These are phyloP conservation scores for Cantharis rustica DNA, from an alignment of 2,888 invertebrate species.

Conservation along the genomic window DNA sequence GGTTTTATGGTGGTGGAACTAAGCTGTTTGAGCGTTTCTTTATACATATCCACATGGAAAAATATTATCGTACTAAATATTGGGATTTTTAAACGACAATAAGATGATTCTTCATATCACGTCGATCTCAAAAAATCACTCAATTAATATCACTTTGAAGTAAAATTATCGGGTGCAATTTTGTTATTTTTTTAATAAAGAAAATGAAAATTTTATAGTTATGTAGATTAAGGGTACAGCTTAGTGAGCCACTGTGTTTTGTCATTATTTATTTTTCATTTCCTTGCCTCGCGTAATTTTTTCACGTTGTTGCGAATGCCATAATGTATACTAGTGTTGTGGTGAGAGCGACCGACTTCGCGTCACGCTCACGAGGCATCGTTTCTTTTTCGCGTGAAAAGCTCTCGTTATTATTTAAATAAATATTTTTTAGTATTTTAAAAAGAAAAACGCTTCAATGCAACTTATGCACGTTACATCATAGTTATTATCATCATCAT, in stretches of 20 bases:
- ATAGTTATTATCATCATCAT: neutral
- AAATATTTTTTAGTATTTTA: neutral
- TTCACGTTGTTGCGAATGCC: neutral
- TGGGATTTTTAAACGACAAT: slow-evolving; percentile 17
- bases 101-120: slow-evolving; percentile 22
- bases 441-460: neutral
- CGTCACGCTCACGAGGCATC: neutral
- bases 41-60: neutral
- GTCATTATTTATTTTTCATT: neutral
- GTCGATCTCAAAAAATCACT: neutral
- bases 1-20: slow-evolving; percentile 7
- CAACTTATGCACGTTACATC: neutral
- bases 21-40: slow-evolving; percentile 3
- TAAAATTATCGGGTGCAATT: slow-evolving; percentile 8
- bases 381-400: neutral
- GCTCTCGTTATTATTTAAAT: neutral
- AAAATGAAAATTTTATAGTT: neutral
- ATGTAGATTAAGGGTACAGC: neutral
- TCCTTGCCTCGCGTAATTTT: neutral
- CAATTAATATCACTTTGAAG: slow-evolving; percentile 9
- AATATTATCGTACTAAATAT: neutral
- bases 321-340: neutral
- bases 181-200: neutral
- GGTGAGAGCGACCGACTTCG: neutral
- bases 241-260: neutral